These are phyloP conservation scores for Tachycineta bicolor DNA, from an alignment of 2,113 vertebrate species.

Conservation along the genomic window DNA sequence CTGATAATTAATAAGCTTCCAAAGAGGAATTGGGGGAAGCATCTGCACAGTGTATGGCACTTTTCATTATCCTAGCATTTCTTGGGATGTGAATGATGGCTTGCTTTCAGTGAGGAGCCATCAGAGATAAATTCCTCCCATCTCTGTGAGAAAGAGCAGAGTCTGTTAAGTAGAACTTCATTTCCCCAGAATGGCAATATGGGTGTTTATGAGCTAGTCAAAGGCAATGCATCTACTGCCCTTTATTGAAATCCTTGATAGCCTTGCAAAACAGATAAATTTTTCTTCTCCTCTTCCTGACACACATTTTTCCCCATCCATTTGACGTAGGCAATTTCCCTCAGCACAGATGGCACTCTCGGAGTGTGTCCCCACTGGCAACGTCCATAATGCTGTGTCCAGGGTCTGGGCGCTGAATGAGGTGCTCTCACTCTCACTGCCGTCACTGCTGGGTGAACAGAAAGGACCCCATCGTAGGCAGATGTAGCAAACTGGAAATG, in stretches of 20 bases:
- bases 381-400: not conserved
- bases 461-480: not conserved
- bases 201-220: not conserved
- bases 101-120: not conserved
- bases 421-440: not conserved
- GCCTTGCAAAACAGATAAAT: constrained; percentile 8
- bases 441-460: not conserved
- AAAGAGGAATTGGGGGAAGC: not conserved
- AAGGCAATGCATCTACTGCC: not conserved
- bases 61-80: constrained; percentile 24
- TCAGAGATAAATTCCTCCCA: not conserved
- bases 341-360: not conserved
- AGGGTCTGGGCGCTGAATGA: not conserved
- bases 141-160: not conserved
- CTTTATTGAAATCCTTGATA: constrained; percentile 9
- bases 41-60: not conserved
- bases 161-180: not conserved
- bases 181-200: not conserved
- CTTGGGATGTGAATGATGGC: not conserved
- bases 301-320: not conserved
- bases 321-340: not conserved
- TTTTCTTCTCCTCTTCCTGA: not conserved
- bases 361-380: fast-evolving
- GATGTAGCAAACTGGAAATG: not conserved
- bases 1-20: not conserved